Evolutionary conservation across 2,797 vertebrate species (phyloP).

Genomic region (Heterohyrax brucei): DNA sequence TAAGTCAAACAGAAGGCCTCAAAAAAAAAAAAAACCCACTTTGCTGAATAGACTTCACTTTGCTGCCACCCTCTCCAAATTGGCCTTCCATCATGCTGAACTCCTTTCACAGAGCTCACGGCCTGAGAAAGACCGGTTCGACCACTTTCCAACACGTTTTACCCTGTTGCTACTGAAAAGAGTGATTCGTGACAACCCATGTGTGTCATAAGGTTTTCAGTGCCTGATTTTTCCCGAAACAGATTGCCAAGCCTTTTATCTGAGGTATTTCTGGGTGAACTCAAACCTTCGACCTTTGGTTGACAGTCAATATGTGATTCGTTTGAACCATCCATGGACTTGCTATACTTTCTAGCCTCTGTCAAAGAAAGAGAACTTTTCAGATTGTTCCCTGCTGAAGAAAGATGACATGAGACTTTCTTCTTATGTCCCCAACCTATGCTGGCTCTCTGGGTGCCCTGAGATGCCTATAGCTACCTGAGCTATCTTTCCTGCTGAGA

Average conservation of each 20-base stretch:
- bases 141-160: neutral
- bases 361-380: constrained; percentile 35
- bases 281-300: neutral
- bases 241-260: neutral
- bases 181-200: neutral
- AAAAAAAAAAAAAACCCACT: neutral
- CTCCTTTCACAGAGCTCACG: fast-evolving
- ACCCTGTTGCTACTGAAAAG: neutral
- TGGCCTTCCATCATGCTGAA: neutral
- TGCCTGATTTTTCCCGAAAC: neutral
- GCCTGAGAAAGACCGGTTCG: neutral
- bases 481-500: neutral
- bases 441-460: neutral
- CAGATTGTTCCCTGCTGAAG: neutral
- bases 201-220: neutral
- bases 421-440: neutral
- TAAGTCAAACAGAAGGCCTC: neutral
- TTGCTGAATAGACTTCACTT: neutral
- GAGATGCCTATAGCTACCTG: neutral
- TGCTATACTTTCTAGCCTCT: neutral
- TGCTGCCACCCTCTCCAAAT: neutral
- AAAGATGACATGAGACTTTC: neutral
- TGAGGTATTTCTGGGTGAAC: neutral
- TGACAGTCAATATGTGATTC: neutral
- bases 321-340: neutral